Evolutionary conservation across 2,888 invertebrate genomes (phyloP).

Genomic region (Selenia dentaria): DNA sequence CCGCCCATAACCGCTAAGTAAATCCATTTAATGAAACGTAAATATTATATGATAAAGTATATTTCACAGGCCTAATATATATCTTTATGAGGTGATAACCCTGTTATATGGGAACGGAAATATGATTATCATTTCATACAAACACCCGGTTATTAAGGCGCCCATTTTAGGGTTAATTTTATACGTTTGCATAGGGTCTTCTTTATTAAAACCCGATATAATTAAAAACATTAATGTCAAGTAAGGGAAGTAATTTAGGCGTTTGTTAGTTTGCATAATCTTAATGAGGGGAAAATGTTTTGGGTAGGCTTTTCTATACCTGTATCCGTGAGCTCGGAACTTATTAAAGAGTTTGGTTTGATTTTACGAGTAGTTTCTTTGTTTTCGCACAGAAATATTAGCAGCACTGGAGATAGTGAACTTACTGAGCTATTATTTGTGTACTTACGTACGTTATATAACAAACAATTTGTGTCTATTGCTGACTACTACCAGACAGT

Average conservation of each 20-base stretch:
- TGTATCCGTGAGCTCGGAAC: no score
- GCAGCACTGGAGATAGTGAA: no score
- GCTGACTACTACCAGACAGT: no score
- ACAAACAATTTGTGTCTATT: no score
- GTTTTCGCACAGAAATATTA: no score
- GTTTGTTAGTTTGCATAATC: conserved; percentile 33
- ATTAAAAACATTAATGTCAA: conserved; percentile 50
- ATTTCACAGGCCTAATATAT: conserved; percentile 53
- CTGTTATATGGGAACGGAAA: conserved; percentile 64
- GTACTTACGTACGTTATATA: no score
- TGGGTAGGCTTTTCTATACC: conserved; percentile 9
- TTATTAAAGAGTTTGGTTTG: no score
- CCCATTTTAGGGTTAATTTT: conserved; percentile 50
- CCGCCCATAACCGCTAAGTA: conserved; percentile 33
- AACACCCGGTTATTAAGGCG: conserved; percentile 56
- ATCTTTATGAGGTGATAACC: conserved; percentile 72
- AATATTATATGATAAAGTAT: conserved; percentile 73
- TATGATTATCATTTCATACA: conserved; percentile 70
- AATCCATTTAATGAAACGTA: conserved; percentile 65
- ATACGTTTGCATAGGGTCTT: conserved; percentile 55
- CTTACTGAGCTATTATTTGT: no score
- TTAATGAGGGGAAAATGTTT: conserved; percentile 22
- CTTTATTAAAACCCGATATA: conserved; percentile 62
- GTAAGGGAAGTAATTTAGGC: conserved; percentile 31
- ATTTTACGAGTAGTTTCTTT: no score